phyloP scores from a whole-genome alignment of 2,113 vertebrate species.

The Pluvialis apricaria region DNA sequence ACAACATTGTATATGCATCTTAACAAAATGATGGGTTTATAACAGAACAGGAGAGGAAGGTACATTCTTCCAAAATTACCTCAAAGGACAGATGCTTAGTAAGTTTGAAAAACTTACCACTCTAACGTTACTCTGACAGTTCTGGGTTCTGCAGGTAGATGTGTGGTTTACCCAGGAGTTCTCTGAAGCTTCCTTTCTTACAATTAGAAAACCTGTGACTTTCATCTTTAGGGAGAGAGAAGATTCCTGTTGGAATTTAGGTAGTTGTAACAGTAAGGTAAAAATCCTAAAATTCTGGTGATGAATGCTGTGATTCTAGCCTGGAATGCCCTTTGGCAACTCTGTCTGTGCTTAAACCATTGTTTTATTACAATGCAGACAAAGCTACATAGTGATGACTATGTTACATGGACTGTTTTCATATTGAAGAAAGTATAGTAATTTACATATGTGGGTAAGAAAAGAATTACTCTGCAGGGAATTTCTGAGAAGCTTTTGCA shows the following conservation, averaged over 20 bases:
- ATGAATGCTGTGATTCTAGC: background rate
- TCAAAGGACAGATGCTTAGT: background rate
- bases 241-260: background rate
- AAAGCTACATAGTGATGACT: background rate
- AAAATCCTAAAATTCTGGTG: background rate
- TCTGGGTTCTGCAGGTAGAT: background rate
- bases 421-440: background rate
- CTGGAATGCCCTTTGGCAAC: background rate
- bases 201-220: background rate
- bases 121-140: background rate
- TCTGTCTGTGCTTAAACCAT: background rate
- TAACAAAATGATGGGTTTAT: background rate
- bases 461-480: background rate
- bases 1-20: background rate
- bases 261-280: background rate
- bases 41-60: background rate
- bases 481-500: background rate
- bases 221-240: background rate
- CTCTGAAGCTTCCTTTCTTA: background rate
- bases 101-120: background rate
- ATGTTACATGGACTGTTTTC: background rate
- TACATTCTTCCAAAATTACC: background rate
- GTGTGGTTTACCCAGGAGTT: rapidly evolving
- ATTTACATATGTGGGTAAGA: background rate
- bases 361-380: background rate